A percentile compares a stretch with the other conserved stretches of the same genome.
phyloP scores from a whole-genome alignment of 2,113 vertebrate species.

The Trichechus manatus region DNA sequence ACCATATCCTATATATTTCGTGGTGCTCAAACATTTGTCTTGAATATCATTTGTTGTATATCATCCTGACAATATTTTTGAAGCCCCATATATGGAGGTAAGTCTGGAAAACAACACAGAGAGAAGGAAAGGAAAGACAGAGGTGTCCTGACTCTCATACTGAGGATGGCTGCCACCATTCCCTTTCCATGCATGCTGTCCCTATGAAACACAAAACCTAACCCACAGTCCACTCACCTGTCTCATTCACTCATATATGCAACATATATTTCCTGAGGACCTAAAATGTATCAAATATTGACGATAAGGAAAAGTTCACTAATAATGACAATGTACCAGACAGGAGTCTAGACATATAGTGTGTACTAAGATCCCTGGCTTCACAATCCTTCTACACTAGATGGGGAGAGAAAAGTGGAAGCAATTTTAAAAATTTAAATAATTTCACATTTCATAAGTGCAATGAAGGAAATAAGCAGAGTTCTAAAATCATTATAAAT shows the following conservation, averaged over 20 bases:
- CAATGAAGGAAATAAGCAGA: not conserved
- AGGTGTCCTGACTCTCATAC: no score
- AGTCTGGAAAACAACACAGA: no score
- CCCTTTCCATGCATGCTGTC: not conserved
- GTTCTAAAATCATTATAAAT: not conserved
- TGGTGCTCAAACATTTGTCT: not conserved
- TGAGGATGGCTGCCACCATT: no score
- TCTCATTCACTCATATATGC: not conserved
- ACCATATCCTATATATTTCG: not conserved
- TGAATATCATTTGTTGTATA: not conserved
- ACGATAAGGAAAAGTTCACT: not conserved
- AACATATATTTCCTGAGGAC: not conserved
- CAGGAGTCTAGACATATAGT: not conserved
- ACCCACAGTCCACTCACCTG: not conserved
- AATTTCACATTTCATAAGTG: not conserved
- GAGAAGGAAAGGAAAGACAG: no score
- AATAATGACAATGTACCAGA: not conserved
- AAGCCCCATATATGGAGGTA: no score
- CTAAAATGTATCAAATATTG: not conserved
- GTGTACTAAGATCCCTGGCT: not conserved
- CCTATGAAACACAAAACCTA: not conserved
- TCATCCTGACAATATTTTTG: not conserved
- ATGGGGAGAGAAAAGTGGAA: not conserved
- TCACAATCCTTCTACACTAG: not conserved
- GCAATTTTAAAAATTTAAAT: not conserved